Evolutionary conservation across 2,797 vertebrate genomes (phyloP).

Genomic region (Brachymystax lenok): DNA sequence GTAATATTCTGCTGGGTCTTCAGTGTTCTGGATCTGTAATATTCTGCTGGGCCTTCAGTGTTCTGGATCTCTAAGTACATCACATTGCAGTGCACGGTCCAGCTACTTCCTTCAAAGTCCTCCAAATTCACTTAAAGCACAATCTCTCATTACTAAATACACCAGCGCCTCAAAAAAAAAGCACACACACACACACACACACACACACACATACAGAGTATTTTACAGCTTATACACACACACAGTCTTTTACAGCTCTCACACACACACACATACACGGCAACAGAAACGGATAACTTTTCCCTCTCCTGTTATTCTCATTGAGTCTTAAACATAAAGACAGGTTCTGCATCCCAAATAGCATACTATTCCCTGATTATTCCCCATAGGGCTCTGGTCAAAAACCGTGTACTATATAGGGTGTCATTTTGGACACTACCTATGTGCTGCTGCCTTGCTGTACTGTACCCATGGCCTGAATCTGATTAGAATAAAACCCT

Average conservation of each 20-base stretch:
- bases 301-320: background rate
- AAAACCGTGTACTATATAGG: background rate
- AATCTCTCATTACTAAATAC: background rate
- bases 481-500: conserved; percentile 53
- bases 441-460: background rate
- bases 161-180: background rate
- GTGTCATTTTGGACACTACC: background rate
- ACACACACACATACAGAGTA: conserved; percentile 4
- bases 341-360: conserved; percentile 18
- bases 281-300: background rate
- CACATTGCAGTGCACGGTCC: too few species aligned
- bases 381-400: background rate
- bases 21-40: too few species aligned
- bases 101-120: too few species aligned
- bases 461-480: conserved; percentile 49
- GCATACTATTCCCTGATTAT: background rate
- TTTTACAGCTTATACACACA: background rate
- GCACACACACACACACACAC: conserved; percentile 1
- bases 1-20: too few species aligned
- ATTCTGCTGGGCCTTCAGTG: too few species aligned
- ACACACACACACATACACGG: background rate
- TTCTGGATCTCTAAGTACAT: too few species aligned
- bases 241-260: background rate
- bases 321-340: conserved; percentile 22
- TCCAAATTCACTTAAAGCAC: background rate